Conservation (phyloP, 2,888 invertebrate species). For the Ligdia adustata region DNA sequence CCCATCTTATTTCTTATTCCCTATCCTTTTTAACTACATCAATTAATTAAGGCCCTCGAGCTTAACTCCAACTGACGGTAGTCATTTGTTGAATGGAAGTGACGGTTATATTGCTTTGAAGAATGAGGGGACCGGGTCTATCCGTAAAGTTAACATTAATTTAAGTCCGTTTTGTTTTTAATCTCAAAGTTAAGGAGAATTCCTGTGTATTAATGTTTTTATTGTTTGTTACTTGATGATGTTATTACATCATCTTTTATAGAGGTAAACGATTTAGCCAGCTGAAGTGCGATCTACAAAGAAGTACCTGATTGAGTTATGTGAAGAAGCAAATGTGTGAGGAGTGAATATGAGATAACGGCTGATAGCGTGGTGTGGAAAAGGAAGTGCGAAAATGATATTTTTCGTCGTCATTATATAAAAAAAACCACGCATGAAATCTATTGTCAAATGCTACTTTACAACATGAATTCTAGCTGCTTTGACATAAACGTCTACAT, state of each 20-base stretch:
- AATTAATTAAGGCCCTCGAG: constrained; percentile 63
- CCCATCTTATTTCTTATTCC: constrained; percentile 50
- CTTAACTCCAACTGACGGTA: constrained; percentile 52
- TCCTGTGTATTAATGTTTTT: constrained; percentile 1
- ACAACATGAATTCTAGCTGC: too few relatives aligned
- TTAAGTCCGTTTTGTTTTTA: constrained; percentile 18
- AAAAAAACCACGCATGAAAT: too few relatives aligned
- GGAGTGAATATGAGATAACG: too few relatives aligned
- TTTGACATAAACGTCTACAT: too few relatives aligned
- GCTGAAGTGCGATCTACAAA: too few relatives aligned
- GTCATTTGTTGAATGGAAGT: constrained; percentile 61
- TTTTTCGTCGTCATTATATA: too few relatives aligned
- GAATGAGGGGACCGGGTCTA: constrained; percentile 42
- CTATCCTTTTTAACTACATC: constrained; percentile 53
- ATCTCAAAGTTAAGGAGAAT: constrained; percentile 8
- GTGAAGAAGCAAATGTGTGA: too few relatives aligned
- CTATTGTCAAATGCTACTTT: too few relatives aligned
- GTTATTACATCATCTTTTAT: constrained; percentile 1
- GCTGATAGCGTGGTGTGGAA: too few relatives aligned
- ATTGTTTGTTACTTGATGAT: constrained; percentile 3
- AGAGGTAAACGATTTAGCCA: too few relatives aligned
- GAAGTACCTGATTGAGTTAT: too few relatives aligned
- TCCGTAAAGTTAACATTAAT: constrained; percentile 35
- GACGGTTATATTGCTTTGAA: constrained; percentile 46
- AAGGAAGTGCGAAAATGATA: too few relatives aligned